Evolutionary conservation across 2,113 vertebrate species (phyloP).

Genomic region (Ictidomys tridecemlineatus): DNA sequence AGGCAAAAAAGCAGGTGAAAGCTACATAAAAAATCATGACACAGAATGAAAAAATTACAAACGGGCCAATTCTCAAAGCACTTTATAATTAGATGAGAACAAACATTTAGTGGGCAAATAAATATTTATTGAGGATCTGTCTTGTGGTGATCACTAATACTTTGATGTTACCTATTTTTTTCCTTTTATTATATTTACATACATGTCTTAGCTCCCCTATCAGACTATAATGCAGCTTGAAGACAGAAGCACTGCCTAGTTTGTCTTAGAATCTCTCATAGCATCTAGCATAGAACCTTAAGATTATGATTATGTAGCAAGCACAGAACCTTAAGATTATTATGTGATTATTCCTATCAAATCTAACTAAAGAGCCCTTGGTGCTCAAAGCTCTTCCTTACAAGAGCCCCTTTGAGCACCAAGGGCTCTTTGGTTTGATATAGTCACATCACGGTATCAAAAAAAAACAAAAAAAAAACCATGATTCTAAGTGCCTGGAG

Average conservation of each 20-base stretch:
- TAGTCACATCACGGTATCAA: neutral
- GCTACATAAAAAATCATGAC: neutral
- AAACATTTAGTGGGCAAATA: neutral
- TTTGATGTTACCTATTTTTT: neutral
- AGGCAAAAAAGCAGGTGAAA: constrained; percentile 24
- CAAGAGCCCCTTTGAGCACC: too few species aligned
- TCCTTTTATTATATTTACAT: neutral
- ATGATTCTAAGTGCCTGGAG: neutral
- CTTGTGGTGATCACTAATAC: neutral
- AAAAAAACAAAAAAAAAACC: neutral
- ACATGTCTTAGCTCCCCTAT: neutral
- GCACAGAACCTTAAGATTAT: neutral
- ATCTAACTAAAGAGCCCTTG: neutral
- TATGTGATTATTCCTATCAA: constrained; percentile 22
- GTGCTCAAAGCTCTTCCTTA: neutral
- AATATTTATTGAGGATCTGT: neutral
- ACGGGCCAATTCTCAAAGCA: neutral
- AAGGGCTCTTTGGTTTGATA: too few species aligned
- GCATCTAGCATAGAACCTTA: constrained; percentile 4
- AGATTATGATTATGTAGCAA: neutral
- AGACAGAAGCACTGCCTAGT: neutral
- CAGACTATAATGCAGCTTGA: neutral
- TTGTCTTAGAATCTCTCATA: neutral
- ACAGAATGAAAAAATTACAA: constrained; percentile 9
- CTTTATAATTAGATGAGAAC: neutral